Evolutionary conservation across 2,888 invertebrate genomes (phyloP), one percentile per base, ranked within the genome.

Genomic region (Chouioia cunea): DNA sequence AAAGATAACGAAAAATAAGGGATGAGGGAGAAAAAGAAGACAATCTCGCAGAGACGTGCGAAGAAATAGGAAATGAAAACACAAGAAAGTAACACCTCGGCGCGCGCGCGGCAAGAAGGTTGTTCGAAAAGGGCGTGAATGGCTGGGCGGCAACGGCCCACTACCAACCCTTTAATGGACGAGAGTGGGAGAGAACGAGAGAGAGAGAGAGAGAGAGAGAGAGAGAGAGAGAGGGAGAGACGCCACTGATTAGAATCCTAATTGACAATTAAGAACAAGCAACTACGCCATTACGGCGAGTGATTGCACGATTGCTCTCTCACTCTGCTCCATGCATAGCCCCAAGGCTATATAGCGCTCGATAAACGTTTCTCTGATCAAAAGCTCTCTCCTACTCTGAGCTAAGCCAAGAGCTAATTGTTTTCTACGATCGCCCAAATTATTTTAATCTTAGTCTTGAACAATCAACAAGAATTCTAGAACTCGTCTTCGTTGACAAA

Each of bases 251-350:
- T 76, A 77, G 76, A 76, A 77, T 76, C 69, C 73, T 76, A 75
- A 77, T 77, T 77, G 76, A 74, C 76, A 77, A 76, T 77, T 76
- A 76, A 77, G 75, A 75, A 73, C 73, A 74, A 76, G 76, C 72
- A 73, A 73, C 74, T 71, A 68, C 64, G 72, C 74, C 66, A 67
- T 73, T 71, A 73, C 65, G 73, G 68, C 71, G 73, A 70, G 73
- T 66, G 71, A 71, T 59, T 59, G 62, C 72, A 62, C 73, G 73
- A 74, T 73, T 74, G 73, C 71, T 18, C 48, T 36, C 57, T 22
- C 23, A 22, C 44, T 22, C 50, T 2, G 6, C 6, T 6, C 6
- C 27, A 6, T 27, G 27, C 12, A 36, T 36, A 36, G 36, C 36
- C 36, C 10, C 10, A 6, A 36, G 27, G 36, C 36, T 36, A 10